phyloP scores from a whole-genome alignment of 2,797 vertebrate genomes.

The Xenops minutus region DNA sequence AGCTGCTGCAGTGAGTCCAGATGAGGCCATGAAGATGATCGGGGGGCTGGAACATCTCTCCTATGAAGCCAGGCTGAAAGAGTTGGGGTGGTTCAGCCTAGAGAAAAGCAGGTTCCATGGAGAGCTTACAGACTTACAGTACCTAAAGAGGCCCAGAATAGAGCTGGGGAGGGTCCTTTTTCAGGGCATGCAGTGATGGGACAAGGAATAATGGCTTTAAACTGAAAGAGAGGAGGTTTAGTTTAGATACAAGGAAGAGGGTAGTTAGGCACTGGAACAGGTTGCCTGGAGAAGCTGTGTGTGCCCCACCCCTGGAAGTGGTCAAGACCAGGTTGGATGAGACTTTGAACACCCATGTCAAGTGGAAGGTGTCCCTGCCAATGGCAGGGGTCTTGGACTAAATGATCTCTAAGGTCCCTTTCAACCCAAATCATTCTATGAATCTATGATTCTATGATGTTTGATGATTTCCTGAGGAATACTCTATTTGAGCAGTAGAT shows the following conservation, averaged over 20 bases:
- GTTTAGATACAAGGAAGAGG: neutral
- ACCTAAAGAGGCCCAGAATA: neutral
- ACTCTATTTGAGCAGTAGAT: neutral
- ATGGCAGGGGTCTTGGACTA: neutral
- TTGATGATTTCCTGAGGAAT: neutral
- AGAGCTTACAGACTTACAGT: neutral
- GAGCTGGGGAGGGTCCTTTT: neutral
- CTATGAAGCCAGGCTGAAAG: neutral
- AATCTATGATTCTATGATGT: neutral
- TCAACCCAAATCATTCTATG: neutral
- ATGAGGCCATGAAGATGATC: neutral
- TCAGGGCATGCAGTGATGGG: neutral
- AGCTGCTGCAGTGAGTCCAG: neutral
- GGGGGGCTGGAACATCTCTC: neutral
- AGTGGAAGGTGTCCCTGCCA: neutral
- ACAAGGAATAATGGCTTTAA: neutral
- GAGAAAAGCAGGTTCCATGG: neutral
- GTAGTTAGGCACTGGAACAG: neutral
- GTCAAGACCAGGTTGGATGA: neutral
- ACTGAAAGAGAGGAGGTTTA: neutral
- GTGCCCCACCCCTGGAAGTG: too few species aligned
- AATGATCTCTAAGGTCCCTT: neutral
- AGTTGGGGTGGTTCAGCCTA: neutral
- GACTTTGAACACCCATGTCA: neutral
- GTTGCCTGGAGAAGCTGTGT: neutral